Evolutionary conservation across 1,140 invertebrate species (phyloP), one percentile per base, ranked within the genome.

Genomic region (Cherax destructor): DNA sequence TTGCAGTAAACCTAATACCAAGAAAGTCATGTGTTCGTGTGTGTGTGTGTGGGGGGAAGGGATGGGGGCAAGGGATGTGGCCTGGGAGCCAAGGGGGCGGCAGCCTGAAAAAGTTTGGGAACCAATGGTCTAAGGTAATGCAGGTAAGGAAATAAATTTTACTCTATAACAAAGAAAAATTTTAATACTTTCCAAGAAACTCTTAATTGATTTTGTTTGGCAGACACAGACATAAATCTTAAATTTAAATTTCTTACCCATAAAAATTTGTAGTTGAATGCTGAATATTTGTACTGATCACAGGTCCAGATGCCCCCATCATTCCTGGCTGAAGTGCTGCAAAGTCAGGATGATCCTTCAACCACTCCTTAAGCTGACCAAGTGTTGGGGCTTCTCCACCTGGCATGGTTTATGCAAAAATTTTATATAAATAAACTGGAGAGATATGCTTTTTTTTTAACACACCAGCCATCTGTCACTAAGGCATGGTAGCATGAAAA

Each of bases 261-360:
- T 81, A 81, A 24, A 81, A 81, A 52, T 81, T 52, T 56, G 79
- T 10, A 13, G 50, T n/a, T 59, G 79, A 81, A 9, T 56, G n/a
- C 56, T 81, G 50, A 59, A 50, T 30, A 81, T 52, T 81, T 41
- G 79, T 24, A 50, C 59, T 90, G 24, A 84, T 91, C 56, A 91
- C 65, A 13, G 80, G 65, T 18, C 88, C 88, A 11, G 80, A 92
- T 21, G 86, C n/a, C 24, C 86, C 86, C 80, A 93, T 88, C 94
- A 94, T 95, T 74, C 96, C 96, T 0, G 97, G 96, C 88, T 96
- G 95, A 1, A 98, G 95, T 1, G 98, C 96, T 95, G 98, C 97
- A 95, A 96, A 99, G 0, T 96, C 97, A 21, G 97, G 97, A 96
- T 99, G 97, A 89, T 97, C 96, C 94, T 97, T 96, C 10, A 99